Conservation (phyloP, 2,888 invertebrate species). For the Cotesia congregata region DNA sequence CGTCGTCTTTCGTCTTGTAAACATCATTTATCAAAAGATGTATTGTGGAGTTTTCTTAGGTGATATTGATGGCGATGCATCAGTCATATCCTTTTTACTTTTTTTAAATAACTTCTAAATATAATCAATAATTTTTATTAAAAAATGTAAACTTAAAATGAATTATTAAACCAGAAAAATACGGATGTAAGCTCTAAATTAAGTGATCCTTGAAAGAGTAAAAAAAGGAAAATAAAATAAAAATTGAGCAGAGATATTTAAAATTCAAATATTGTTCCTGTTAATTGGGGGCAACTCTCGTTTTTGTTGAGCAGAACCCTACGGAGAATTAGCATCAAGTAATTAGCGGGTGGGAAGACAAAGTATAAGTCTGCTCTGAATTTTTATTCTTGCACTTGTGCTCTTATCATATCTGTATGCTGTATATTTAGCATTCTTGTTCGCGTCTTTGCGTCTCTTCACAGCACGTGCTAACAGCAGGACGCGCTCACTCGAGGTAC, state of each 20-base stretch:
- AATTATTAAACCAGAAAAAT: background rate
- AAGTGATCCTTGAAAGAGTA: background rate
- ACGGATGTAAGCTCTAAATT: background rate
- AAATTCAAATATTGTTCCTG: background rate
- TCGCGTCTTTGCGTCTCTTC: slow-evolving; percentile 52
- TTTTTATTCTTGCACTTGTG: background rate
- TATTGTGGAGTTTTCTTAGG: slow-evolving; percentile 18
- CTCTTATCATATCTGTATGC: background rate
- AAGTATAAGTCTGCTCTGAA: slow-evolving; percentile 39
- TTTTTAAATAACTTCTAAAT: background rate
- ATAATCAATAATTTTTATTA: background rate
- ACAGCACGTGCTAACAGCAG: slow-evolving; percentile 46
- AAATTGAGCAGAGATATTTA: background rate
- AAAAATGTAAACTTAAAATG: background rate
- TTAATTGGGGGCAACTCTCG: background rate
- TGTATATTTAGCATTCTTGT: slow-evolving; percentile 44
- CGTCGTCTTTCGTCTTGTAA: slow-evolving; percentile 31
- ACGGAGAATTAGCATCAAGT: slow-evolving; percentile 61
- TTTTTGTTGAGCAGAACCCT: slow-evolving; percentile 9
- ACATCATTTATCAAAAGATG: slow-evolving; percentile 44
- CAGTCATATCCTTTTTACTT: too few relatives aligned
- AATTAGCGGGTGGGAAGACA: slow-evolving; percentile 65
- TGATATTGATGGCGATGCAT: slow-evolving; percentile 25
- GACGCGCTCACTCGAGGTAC: slow-evolving; percentile 12
- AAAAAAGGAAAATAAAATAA: background rate